phyloP scores from a whole-genome alignment of 1,140 invertebrate genomes.

The Nilaparvata lugens region DNA sequence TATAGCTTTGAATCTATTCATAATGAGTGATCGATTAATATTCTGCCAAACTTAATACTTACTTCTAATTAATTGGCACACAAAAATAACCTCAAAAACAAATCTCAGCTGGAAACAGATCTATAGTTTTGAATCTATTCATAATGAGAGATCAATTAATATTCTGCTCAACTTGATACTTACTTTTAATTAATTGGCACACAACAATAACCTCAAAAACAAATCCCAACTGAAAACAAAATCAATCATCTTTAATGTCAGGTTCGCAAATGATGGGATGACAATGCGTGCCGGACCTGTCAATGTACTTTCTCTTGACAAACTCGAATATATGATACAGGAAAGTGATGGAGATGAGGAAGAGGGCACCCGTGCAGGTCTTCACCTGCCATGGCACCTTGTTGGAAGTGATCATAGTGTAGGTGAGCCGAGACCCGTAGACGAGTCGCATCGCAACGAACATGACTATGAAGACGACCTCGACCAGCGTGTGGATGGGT shows the following conservation, averaged over 20 bases:
- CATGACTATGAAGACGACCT: conserved; percentile 11
- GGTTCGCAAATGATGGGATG: background rate
- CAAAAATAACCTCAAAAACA: too few relatives aligned
- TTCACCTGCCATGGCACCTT: conserved; percentile 10
- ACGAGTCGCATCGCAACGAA: conserved; percentile 18
- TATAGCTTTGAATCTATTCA: too few relatives aligned
- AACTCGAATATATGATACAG: conserved; percentile 16
- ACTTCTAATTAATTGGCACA: too few relatives aligned
- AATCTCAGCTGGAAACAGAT: too few relatives aligned
- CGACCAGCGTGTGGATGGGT: conserved; percentile 15
- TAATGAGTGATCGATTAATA: too few relatives aligned
- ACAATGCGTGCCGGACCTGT: background rate
- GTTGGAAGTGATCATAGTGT: conserved; percentile 5
- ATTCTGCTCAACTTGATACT: too few relatives aligned
- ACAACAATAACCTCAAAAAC: too few relatives aligned
- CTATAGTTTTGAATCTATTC: too few relatives aligned
- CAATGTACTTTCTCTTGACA: conserved; percentile 8
- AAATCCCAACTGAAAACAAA: too few relatives aligned
- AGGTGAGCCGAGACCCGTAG: conserved; percentile 15
- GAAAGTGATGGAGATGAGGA: conserved; percentile 19
- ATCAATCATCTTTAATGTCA: background rate
- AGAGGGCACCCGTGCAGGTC: conserved; percentile 9
- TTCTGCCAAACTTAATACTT: too few relatives aligned
- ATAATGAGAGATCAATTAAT: too few relatives aligned
- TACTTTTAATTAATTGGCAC: too few relatives aligned